Conservation (phyloP, 2,113 vertebrate genomes). For the Oplegnathus fasciatus region DNA sequence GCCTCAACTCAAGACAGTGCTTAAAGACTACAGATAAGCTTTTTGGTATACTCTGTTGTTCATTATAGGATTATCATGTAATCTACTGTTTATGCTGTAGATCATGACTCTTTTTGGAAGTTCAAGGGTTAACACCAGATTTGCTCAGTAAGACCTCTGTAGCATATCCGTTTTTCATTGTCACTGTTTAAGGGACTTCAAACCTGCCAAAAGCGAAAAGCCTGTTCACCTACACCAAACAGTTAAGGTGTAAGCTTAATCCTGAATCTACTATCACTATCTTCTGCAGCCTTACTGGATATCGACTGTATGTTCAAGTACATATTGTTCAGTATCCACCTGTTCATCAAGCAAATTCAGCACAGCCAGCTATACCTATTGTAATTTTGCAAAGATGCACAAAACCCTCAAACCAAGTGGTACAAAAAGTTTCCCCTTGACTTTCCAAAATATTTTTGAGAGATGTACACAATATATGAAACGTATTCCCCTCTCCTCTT, state of each 20-base stretch:
- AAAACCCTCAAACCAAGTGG: constrained; percentile 58
- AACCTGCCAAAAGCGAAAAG: constrained; percentile 67
- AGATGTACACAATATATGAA: constrained; percentile 53
- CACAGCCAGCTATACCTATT: constrained; percentile 28
- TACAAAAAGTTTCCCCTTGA: constrained; percentile 64
- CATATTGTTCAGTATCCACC: constrained; percentile 29
- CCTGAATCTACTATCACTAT: constrained; percentile 28
- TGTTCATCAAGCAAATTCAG: constrained; percentile 33
- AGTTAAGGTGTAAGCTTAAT: constrained; percentile 27
- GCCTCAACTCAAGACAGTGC: constrained; percentile 63
- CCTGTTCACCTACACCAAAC: constrained; percentile 40
- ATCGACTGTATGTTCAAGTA: constrained; percentile 16
- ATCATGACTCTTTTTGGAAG: constrained; percentile 47
- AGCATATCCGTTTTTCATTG: constrained; percentile 57
- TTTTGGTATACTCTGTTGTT: constrained; percentile 71
- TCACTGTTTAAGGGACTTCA: constrained; percentile 66
- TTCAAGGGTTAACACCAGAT: constrained; percentile 55
- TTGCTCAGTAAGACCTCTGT: constrained; percentile 49
- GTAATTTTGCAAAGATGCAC: constrained; percentile 56
- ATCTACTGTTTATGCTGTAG: constrained; percentile 73
- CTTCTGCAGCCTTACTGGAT: constrained; percentile 48
- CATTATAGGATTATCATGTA: constrained; percentile 68
- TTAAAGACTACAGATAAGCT: constrained; percentile 75
- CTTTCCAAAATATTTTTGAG: constrained; percentile 51
- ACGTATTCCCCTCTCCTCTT: constrained; percentile 46